Percentiles rank a stretch among this genome's conserved stretches.
Evolutionary conservation across 2,113 vertebrate species (phyloP).

Genomic region (Etheostoma cragini): DNA sequence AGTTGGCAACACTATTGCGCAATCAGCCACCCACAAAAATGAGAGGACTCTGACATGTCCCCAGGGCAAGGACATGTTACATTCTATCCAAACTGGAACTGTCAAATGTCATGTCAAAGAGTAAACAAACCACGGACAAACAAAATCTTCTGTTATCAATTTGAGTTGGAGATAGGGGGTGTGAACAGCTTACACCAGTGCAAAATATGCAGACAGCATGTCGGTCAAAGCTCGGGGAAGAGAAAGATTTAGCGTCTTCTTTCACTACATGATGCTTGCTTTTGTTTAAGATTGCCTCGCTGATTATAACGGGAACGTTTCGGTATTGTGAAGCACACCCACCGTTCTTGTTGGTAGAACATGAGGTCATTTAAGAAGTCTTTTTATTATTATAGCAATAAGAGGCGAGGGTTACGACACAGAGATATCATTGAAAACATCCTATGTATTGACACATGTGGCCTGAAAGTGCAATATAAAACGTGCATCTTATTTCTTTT

Average conservation of each 20-base stretch:
- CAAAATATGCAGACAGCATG: slow-evolving; percentile 35
- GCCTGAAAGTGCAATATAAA: not conserved
- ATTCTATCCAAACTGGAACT: slow-evolving; percentile 23
- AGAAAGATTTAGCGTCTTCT: slow-evolving; percentile 12
- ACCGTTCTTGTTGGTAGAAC: slow-evolving; percentile 39
- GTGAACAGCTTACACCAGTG: slow-evolving; percentile 22
- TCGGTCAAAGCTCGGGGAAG: slow-evolving; percentile 24
- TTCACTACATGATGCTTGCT: slow-evolving; percentile 37
- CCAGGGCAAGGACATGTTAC: slow-evolving; percentile 3
- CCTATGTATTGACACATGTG: not conserved
- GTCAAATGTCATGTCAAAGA: slow-evolving; percentile 30
- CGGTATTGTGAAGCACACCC: slow-evolving; percentile 50
- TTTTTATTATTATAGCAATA: slow-evolving; percentile 8
- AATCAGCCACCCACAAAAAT: slow-evolving; percentile 17
- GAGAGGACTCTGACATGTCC: slow-evolving; percentile 16
- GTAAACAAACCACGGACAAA: slow-evolving; percentile 36
- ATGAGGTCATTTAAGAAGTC: slow-evolving; percentile 30
- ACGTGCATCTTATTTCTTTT: not conserved
- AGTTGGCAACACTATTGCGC: not conserved
- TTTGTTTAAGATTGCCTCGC: slow-evolving; percentile 43
- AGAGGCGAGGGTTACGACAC: not conserved
- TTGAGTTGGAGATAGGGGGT: slow-evolving; percentile 9
- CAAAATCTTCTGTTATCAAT: slow-evolving; percentile 30
- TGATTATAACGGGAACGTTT: slow-evolving; percentile 54
- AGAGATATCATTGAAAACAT: not conserved